These are phyloP conservation scores for Schizothorax lantsangensis DNA, from an alignment of 2,797 vertebrate genomes.

Conservation along the genomic window DNA sequence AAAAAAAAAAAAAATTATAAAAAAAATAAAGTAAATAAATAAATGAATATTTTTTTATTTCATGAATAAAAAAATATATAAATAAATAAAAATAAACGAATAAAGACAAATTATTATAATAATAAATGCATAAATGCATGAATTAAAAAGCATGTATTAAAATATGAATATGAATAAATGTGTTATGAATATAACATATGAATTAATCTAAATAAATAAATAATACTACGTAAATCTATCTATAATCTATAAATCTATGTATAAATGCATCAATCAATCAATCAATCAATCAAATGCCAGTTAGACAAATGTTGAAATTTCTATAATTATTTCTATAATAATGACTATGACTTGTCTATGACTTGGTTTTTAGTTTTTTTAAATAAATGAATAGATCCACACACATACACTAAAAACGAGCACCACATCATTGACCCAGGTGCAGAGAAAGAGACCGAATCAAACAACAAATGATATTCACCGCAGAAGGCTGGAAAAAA, in stretches of 20 bases:
- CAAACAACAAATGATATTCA: background rate
- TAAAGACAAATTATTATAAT: background rate
- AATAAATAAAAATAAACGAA: background rate
- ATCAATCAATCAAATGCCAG: background rate
- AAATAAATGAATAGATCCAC: background rate
- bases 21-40: background rate
- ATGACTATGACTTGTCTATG: background rate
- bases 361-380: background rate
- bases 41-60: background rate
- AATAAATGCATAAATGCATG: background rate
- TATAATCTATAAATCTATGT: background rate
- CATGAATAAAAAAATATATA: background rate
- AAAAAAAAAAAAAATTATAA: background rate
- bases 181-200: background rate
- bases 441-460: background rate
- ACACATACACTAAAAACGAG: background rate
- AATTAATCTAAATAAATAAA: background rate
- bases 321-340: background rate
- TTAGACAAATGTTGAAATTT: background rate
- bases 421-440: background rate
- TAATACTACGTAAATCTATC: background rate
- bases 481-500: background rate
- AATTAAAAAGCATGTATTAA: background rate
- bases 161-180: background rate
- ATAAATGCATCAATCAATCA: background rate